phyloP scores from a whole-genome alignment of 1,140 invertebrate species.

The Frieseomelitta varia region DNA sequence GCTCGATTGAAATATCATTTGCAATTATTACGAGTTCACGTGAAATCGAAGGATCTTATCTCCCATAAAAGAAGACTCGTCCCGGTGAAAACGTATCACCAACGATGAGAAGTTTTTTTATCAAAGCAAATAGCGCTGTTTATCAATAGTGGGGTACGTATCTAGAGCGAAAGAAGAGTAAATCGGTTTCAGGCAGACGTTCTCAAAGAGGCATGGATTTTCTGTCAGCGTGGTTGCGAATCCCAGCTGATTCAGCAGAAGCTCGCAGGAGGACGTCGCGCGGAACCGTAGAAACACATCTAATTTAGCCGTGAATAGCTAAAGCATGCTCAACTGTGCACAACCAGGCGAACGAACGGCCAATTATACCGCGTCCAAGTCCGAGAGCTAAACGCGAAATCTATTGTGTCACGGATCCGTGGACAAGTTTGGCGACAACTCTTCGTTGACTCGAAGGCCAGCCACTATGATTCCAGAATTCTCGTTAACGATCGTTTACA shows the following conservation, averaged over 20 bases:
- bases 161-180: background rate
- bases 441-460: conserved; percentile 23
- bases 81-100: background rate
- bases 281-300: background rate
- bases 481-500: conserved; percentile 54
- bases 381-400: conserved; percentile 61
- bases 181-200: background rate
- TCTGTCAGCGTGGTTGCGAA: background rate
- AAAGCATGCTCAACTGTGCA: background rate
- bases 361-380: conserved; percentile 61
- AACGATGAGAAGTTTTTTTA: background rate
- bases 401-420: conserved; percentile 46
- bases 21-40: too few relatives aligned
- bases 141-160: background rate
- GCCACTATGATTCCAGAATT: conserved; percentile 49
- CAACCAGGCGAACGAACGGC: conserved; percentile 9
- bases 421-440: conserved; percentile 44
- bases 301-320: conserved; percentile 25
- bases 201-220: background rate
- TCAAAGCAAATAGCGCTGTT: background rate
- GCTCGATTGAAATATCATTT: too few relatives aligned
- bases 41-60: too few relatives aligned
- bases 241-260: background rate
- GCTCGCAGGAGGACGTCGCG: too few relatives aligned
- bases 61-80: too few relatives aligned